Percentiles rank a stretch among this genome's conserved stretches.
Evolutionary conservation across 2,113 vertebrate species (phyloP).

Genomic region (Mionectes macconnelli): DNA sequence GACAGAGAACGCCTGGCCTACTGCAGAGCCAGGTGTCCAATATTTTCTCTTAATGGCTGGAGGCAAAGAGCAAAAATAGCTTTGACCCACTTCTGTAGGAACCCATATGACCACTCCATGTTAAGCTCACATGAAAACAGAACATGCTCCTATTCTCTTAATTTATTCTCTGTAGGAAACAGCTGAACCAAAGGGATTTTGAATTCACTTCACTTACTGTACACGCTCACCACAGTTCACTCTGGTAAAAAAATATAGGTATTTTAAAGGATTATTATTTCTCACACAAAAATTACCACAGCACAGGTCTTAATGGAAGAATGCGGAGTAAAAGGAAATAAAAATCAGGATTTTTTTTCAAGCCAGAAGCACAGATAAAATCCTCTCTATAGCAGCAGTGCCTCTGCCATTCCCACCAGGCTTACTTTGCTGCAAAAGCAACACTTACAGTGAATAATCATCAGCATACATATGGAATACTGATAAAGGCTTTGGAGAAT

Average conservation of each 20-base stretch:
- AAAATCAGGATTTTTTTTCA: not conserved
- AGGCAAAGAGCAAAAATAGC: conserved; percentile 53
- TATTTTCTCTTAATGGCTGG: conserved; percentile 6
- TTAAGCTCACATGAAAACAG: not conserved
- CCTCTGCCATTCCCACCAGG: conserved; percentile 3
- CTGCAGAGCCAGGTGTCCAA: not conserved
- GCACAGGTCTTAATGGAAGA: not conserved
- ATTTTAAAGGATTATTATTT: not conserved
- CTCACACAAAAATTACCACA: not conserved
- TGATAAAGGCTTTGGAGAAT: not conserved
- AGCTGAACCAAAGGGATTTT: conserved; percentile 4
- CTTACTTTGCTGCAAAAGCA: not conserved
- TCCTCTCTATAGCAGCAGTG: not conserved
- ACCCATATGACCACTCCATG: not conserved
- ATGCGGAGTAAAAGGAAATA: not conserved
- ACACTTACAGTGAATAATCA: not conserved
- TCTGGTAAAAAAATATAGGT: not conserved
- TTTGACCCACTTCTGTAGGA: conserved; percentile 66
- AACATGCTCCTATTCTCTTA: not conserved
- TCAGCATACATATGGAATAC: not conserved
- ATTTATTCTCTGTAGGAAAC: not conserved
- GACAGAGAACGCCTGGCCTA: not conserved
- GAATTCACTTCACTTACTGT: not conserved
- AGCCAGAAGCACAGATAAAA: not conserved
- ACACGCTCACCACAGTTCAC: not conserved